Evolutionary conservation across 2,113 vertebrate genomes (phyloP), one percentile per base, ranked within the genome.

Genomic region (Toxostoma redivivum): DNA sequence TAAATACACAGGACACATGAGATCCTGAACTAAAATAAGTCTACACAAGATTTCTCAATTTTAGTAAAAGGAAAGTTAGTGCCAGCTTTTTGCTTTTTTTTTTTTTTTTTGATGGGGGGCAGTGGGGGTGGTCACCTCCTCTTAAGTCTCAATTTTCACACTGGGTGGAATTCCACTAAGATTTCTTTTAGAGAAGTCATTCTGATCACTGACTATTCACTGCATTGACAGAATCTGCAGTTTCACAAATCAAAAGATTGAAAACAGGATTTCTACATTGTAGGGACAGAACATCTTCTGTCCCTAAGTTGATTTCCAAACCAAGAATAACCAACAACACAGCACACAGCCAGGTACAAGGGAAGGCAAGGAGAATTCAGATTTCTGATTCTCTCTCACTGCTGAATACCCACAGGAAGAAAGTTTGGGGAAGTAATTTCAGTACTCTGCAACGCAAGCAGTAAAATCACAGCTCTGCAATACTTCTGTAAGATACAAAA

Each of bases 1-100:
- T 60, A 83, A 81, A 69, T 70, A 92, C 51, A 77, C 31, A 77
- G 48, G 77, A 91, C 61, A 77, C 48, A 58, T 51, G 60, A 76
- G 73, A 88, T 88, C 67, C 85, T 58, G 72, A 95, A 77, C 37
- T 62, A 50, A 90, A 81, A 0, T 42, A 65, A 58, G 44, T 15
- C 74, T 33, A 57, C 10, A 11, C 30, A 85, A 85, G 28, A 22
- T 54, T 57, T 89, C 71, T 72, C 66, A 21, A 21, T 69, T 79
- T 92, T 7, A 92, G 37, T 33, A 66, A 79, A 81, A 77, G 11
- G 7, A 48, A 77, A 81, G 28, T 48, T 51, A 74, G n/a, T 37
- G 77, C n/a, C 86, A 92, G 76, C 58, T 38, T 56, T 86, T 62
- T 53, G 64, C 22, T 81, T n/a, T 30, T 42, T 76, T 77, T 42